phyloP scores from a whole-genome alignment of 2,888 invertebrate species.

The Rugalucina vietnamica region DNA sequence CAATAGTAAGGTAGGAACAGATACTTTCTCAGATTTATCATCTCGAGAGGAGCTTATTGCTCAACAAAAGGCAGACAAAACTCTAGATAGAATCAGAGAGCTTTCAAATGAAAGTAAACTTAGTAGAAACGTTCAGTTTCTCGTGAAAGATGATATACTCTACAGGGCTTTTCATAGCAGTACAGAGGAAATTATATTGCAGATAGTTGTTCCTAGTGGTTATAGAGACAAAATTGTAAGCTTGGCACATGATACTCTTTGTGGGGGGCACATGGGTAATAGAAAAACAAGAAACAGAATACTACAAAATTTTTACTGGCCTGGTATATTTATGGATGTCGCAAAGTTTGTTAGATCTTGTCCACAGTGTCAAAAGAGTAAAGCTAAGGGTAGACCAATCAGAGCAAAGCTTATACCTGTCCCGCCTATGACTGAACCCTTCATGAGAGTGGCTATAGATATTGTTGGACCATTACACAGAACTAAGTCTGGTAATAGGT shows the following conservation, averaged over 20 bases:
- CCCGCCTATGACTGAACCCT: slow-evolving; percentile 10
- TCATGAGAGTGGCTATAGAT: slow-evolving; percentile 8
- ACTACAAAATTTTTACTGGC: neutral
- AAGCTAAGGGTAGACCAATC: neutral
- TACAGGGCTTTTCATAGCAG: neutral
- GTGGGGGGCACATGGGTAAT: neutral
- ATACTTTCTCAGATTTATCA: neutral
- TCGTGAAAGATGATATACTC: neutral
- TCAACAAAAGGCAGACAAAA: neutral
- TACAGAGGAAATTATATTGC: neutral
- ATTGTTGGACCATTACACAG: neutral
- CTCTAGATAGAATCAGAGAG: neutral
- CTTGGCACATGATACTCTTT: neutral
- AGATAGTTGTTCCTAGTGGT: neutral
- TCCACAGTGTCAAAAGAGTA: slow-evolving; percentile 3
- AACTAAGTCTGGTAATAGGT: slow-evolving; percentile 10
- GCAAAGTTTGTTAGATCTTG: neutral
- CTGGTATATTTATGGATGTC: slow-evolving; percentile 12
- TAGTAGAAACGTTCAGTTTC: neutral
- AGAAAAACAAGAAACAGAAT: slow-evolving; percentile 10
- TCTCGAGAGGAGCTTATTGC: neutral
- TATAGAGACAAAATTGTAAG: neutral
- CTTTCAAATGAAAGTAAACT: neutral
- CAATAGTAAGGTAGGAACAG: neutral
- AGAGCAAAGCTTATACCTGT: slow-evolving; percentile 14